Percentiles rank a stretch among this genome's conserved stretches.
These are phyloP conservation scores for Eublepharis macularius DNA, from an alignment of 2,113 vertebrate species.

Conservation along the genomic window DNA sequence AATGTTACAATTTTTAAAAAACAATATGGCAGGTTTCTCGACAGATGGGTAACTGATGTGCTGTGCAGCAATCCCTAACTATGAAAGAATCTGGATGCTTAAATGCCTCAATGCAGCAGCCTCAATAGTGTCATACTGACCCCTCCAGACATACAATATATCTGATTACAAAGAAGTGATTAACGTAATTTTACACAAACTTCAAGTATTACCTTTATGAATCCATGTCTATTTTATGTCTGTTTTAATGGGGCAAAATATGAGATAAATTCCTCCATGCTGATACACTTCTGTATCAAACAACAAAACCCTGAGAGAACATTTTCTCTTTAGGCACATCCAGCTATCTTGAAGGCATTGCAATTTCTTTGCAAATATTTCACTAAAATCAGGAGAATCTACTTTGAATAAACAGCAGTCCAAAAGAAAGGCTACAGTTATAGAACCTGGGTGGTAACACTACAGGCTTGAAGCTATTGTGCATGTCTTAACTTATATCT, in stretches of 20 bases:
- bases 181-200: conserved; percentile 56
- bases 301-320: no score
- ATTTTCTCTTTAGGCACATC: no score
- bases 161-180: conserved; percentile 51
- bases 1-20: not conserved
- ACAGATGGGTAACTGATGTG: conserved; percentile 36
- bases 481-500: not conserved
- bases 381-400: no score
- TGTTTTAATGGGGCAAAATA: not conserved
- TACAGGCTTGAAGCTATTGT: not conserved
- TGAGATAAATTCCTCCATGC: not conserved
- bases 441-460: not conserved
- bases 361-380: no score
- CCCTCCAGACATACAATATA: conserved; percentile 36
- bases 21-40: conserved; percentile 25
- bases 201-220: conserved; percentile 50
- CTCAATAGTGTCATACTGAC: conserved; percentile 47
- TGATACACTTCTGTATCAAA: not conserved
- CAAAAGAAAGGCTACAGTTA: no score
- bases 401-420: no score
- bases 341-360: no score
- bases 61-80: conserved; percentile 54
- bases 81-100: conserved; percentile 48
- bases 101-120: conserved; percentile 49
- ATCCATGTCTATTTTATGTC: not conserved